Percentiles rank a stretch among this genome's conserved stretches.
Evolutionary conservation across 2,888 invertebrate species (phyloP).

Genomic region (Allolobophora icterica): DNA sequence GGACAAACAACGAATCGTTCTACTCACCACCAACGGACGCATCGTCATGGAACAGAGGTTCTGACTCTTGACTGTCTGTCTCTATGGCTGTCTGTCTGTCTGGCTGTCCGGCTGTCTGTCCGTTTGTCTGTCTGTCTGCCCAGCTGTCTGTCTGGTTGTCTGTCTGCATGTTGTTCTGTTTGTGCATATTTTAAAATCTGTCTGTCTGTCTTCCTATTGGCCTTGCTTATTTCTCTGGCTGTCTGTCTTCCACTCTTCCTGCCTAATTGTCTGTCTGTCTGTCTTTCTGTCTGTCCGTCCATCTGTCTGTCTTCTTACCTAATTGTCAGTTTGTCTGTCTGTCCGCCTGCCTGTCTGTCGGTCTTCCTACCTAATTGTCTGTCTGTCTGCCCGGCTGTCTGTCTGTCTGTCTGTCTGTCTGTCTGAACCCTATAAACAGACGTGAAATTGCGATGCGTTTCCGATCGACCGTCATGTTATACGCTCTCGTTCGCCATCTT

Average conservation of each 20-base stretch:
- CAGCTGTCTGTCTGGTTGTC: neutral
- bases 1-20: neutral
- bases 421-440: neutral
- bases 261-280: too few species aligned
- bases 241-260: too few species aligned
- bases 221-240: too few species aligned
- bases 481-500: neutral
- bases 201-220: too few species aligned
- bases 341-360: too few species aligned
- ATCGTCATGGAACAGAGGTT: conserved; percentile 26
- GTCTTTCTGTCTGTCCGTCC: too few species aligned
- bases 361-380: too few species aligned
- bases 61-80: neutral
- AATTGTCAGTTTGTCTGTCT: too few species aligned
- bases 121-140: neutral
- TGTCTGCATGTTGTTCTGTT: neutral
- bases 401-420: too few species aligned
- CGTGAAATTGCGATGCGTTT: neutral
- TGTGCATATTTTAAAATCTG: neutral
- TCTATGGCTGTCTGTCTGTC: neutral
- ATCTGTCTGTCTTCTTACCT: too few species aligned
- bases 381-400: too few species aligned
- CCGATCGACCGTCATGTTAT: neutral
- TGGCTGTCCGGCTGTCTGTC: neutral
- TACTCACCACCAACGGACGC: conserved; percentile 1